These are phyloP conservation scores for Polietes domitor DNA, from an alignment of 2,888 invertebrate species.

Conservation along the genomic window DNA sequence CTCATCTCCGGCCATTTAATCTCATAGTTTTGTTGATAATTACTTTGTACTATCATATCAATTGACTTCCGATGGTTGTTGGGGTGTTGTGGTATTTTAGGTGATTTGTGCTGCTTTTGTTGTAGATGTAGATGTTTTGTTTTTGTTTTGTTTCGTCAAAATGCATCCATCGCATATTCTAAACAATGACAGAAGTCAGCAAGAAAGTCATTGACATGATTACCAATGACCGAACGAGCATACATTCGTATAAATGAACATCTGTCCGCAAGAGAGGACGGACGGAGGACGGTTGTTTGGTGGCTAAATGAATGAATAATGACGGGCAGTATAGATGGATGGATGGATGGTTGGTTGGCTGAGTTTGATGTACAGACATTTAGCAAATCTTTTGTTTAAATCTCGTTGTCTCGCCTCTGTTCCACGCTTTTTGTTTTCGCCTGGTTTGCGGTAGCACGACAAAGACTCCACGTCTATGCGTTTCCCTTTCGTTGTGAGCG, in stretches of 20 bases:
- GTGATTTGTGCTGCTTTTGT: constrained; percentile 1
- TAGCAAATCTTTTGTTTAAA: neutral
- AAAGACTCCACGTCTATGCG: neutral
- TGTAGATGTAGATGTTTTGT: neutral
- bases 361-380: neutral
- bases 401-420: neutral
- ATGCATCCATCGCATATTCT: constrained; percentile 27
- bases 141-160: constrained; percentile 6
- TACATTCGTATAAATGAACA: no score
- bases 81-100: constrained; percentile 19
- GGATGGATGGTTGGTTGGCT: neutral
- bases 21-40: constrained; percentile 41
- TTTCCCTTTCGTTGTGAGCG: neutral
- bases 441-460: neutral
- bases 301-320: neutral
- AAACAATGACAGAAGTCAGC: constrained; percentile 19
- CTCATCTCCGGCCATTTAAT: neutral
- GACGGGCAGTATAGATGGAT: neutral
- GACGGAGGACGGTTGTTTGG: neutral
- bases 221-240: neutral
- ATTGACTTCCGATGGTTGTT: constrained; percentile 57
- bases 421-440: neutral
- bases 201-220: constrained; percentile 61
- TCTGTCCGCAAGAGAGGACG: neutral
- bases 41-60: no score